These are phyloP conservation scores for Orussus abietinus DNA, from an alignment of 1,140 invertebrate genomes.

Conservation along the genomic window DNA sequence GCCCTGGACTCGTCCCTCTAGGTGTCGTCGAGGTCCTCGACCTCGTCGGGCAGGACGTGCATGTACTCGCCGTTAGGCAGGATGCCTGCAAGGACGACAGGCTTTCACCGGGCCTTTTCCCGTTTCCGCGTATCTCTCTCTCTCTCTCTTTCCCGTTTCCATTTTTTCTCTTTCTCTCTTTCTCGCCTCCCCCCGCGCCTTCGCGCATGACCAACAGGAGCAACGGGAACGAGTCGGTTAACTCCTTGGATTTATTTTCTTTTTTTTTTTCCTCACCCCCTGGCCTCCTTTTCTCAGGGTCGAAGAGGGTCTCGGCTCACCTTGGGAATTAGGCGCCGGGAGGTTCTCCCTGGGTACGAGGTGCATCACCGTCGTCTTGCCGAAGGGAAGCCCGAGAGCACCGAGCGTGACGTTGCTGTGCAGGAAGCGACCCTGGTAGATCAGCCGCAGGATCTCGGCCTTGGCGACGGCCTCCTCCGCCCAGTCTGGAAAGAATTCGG, in stretches of 20 bases:
- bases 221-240: no score
- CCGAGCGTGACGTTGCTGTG: conserved; percentile 98
- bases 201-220: no score
- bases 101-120: no score
- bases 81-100: conserved; percentile 32
- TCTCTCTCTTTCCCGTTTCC: no score
- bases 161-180: no score
- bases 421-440: conserved; percentile 98
- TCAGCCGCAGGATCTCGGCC: conserved; percentile 95
- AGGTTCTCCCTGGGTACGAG: conserved; percentile 97
- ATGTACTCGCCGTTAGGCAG: conserved; percentile 41
- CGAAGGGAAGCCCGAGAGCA: conserved; percentile 91
- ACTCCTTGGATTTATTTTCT: no score
- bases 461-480: conserved; percentile 89
- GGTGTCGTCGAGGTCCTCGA: conserved; percentile 15
- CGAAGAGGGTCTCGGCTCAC: conserved; percentile 52
- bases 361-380: conserved; percentile 99
- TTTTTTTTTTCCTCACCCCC: no score
- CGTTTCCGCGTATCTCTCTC: no score
- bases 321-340: conserved; percentile 98
- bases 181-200: no score
- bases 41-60: conserved; percentile 25
- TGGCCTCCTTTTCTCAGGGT: no score
- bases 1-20: no score
- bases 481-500: conserved; percentile 76